A percentile compares a stretch with the other conserved stretches of the same genome.
phyloP scores from a whole-genome alignment of 2,888 invertebrate genomes.

The Caenorhabditis sp. region DNA sequence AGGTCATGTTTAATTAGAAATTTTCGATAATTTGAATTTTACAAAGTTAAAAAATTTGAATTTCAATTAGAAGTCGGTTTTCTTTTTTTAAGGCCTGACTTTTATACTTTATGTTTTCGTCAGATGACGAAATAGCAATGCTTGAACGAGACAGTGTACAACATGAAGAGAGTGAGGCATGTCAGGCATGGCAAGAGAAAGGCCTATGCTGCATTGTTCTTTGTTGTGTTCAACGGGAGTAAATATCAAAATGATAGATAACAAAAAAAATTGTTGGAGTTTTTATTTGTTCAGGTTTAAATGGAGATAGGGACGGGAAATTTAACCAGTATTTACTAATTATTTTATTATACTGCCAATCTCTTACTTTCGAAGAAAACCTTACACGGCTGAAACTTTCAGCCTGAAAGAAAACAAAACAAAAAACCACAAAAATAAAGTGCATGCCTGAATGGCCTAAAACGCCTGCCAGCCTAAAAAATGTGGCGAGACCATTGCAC shows the following conservation, averaged over 20 bases:
- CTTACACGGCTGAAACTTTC: too few species aligned
- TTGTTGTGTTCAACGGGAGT: background rate
- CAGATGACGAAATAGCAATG: background rate
- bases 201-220: background rate
- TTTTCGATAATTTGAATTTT: too few species aligned
- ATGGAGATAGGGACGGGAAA: too few species aligned
- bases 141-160: background rate
- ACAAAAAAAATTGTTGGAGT: background rate
- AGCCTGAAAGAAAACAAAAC: too few species aligned
- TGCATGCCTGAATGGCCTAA: background rate
- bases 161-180: background rate
- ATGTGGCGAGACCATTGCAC: background rate
- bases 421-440: background rate
- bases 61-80: too few species aligned
- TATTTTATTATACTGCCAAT: too few species aligned
- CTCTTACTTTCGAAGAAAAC: background rate
- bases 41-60: too few species aligned
- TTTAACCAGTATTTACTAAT: too few species aligned
- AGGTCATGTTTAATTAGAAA: too few species aligned
- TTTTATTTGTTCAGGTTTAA: background rate
- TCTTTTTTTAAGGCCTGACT: background rate
- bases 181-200: background rate
- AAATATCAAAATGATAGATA: background rate
- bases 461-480: background rate
- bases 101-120: background rate